A percentile compares a stretch with the other conserved stretches of the same genome.
Evolutionary conservation across 2,888 invertebrate genomes (phyloP).

Genomic region (Machimus rusticus): DNA sequence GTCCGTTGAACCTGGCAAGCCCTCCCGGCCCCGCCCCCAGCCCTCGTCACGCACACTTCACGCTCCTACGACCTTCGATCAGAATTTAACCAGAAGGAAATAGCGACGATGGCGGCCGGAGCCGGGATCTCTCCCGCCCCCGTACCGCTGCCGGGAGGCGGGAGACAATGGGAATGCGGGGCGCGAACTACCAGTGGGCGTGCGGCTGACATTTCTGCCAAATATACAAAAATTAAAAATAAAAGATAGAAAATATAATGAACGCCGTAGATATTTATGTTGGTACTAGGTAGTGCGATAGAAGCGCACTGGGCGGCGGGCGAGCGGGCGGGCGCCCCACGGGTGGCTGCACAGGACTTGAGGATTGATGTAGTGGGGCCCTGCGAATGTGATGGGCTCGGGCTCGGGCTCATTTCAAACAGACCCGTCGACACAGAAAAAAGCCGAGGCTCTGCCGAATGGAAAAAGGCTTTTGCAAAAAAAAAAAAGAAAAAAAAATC

Average conservation of each 20-base stretch:
- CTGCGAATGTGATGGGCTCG: conserved; percentile 27
- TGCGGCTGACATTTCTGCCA: conserved; percentile 35
- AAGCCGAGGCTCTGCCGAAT: conserved; percentile 6
- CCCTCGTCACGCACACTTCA: conserved; percentile 20
- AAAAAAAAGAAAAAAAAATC: conserved; percentile 21
- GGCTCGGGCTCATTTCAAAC: conserved; percentile 25
- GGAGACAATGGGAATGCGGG: background rate
- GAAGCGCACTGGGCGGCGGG: conserved; percentile 1
- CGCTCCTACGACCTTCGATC: conserved; percentile 34
- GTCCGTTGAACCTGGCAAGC: conserved; percentile 2
- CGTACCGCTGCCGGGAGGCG: background rate
- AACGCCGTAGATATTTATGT: conserved; percentile 31
- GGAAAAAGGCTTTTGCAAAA: conserved; percentile 22
- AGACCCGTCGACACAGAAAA: conserved; percentile 39
- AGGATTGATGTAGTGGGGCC: conserved; percentile 27
- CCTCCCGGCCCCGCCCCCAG: background rate
- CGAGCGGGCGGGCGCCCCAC: background rate
- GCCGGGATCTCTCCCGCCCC: background rate
- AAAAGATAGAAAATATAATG: conserved; percentile 41
- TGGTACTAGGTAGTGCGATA: conserved; percentile 18
- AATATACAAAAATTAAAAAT: conserved; percentile 37
- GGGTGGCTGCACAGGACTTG: conserved; percentile 36
- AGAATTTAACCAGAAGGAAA: conserved; percentile 33
- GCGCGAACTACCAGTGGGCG: conserved; percentile 16
- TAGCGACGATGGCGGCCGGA: conserved; percentile 17